Evolutionary conservation across 2,888 invertebrate species (phyloP).

Genomic region (Ptychoptera contaminata): DNA sequence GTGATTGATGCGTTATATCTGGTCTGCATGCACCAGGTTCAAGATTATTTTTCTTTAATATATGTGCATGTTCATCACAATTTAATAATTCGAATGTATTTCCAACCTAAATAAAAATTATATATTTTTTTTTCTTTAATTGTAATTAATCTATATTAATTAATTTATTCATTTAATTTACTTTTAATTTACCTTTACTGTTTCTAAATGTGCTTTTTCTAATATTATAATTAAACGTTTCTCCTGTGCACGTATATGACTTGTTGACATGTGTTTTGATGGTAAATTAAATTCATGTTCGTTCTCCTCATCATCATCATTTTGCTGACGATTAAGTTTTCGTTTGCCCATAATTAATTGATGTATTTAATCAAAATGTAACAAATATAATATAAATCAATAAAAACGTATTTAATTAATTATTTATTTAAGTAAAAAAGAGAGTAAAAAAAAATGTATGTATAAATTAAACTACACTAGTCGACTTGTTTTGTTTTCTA

Average conservation of each 20-base stretch:
- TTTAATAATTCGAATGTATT: constrained; percentile 80
- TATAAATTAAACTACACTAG: too few relatives aligned
- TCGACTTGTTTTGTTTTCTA: too few relatives aligned
- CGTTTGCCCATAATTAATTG: too few relatives aligned
- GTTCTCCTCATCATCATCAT: constrained; percentile 31
- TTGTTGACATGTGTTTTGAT: constrained; percentile 61
- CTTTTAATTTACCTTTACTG: constrained; percentile 61
- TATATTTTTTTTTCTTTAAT: neutral
- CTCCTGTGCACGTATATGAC: constrained; percentile 66
- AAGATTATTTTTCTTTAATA: constrained; percentile 71
- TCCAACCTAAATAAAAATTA: constrained; percentile 47
- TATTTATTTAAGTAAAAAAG: too few relatives aligned
- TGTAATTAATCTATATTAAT: neutral
- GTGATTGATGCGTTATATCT: constrained; percentile 94
- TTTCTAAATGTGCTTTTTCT: constrained; percentile 89
- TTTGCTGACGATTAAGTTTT: too few relatives aligned
- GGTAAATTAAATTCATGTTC: constrained; percentile 64
- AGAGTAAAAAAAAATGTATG: too few relatives aligned
- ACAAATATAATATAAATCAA: too few relatives aligned
- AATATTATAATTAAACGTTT: constrained; percentile 84
- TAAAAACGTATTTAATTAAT: too few relatives aligned
- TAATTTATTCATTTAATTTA: neutral
- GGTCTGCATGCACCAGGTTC: constrained; percentile 84
- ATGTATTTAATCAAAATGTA: too few relatives aligned
- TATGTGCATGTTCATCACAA: constrained; percentile 79